Conservation (phyloP, 2,113 vertebrate genomes). For the Emydocephalus ijimae region DNA sequence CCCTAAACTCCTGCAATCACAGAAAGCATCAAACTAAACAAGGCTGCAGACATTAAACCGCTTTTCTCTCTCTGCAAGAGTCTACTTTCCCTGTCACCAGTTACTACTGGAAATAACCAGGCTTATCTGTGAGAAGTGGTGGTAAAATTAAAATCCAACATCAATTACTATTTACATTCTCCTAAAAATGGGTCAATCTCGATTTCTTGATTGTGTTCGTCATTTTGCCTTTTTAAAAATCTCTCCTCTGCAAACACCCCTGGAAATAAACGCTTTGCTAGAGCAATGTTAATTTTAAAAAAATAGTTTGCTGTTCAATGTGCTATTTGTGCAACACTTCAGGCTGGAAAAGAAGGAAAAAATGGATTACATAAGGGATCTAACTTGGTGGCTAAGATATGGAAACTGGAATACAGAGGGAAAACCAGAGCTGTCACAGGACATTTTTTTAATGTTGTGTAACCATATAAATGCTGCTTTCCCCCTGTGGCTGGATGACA, state of each 20-base stretch:
- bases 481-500: background rate
- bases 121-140: background rate
- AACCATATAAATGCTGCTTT: background rate
- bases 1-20: background rate
- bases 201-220: background rate
- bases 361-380: background rate
- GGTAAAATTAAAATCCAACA: background rate
- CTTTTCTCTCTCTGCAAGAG: background rate
- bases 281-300: background rate
- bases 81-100: background rate
- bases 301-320: background rate
- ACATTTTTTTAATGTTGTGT: background rate
- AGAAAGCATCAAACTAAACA: background rate
- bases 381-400: accelerated
- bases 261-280: background rate
- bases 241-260: background rate
- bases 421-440: background rate
- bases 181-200: background rate
- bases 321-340: background rate
- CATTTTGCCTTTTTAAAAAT: background rate
- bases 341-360: background rate
- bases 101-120: background rate
- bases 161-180: background rate
- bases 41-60: background rate
- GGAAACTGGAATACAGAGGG: background rate